Percentiles rank a stretch among this genome's conserved stretches.
These are phyloP conservation scores for Bibio marci DNA, from an alignment of 2,888 invertebrate genomes.

Conservation along the genomic window DNA sequence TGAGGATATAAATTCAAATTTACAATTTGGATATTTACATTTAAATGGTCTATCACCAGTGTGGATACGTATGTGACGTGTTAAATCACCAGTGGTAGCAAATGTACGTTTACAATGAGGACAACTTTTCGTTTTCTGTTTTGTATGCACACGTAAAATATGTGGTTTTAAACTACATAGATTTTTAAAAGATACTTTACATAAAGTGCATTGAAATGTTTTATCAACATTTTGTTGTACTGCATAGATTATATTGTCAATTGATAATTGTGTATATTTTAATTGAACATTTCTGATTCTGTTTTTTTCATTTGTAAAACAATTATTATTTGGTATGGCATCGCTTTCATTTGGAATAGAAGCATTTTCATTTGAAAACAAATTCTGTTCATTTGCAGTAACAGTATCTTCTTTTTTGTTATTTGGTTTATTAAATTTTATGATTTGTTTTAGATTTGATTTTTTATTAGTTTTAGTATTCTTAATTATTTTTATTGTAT, in stretches of 20 bases:
- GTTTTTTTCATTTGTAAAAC: too few relatives aligned
- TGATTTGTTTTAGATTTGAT: too few relatives aligned
- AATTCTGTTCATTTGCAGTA: too few relatives aligned
- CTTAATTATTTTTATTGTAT: too few relatives aligned
- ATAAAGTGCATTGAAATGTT: background rate
- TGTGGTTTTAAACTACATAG: background rate
- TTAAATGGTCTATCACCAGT: conserved; percentile 5
- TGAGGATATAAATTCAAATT: conserved; percentile 1
- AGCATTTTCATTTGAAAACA: too few relatives aligned
- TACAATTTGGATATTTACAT: conserved; percentile 1
- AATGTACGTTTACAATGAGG: conserved; percentile 5
- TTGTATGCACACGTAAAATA: background rate
- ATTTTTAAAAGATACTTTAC: background rate
- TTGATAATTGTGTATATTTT: too few relatives aligned
- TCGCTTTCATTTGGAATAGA: too few relatives aligned
- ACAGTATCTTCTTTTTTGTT: too few relatives aligned
- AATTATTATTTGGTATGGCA: too few relatives aligned
- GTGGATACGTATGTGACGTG: conserved; percentile 5
- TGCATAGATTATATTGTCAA: background rate
- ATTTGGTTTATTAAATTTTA: too few relatives aligned
- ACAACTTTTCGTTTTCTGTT: conserved; percentile 3
- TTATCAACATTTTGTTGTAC: background rate
- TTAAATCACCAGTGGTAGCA: conserved; percentile 6
- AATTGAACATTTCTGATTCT: too few relatives aligned
- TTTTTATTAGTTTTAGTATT: too few relatives aligned